Evolutionary conservation across 1,140 invertebrate genomes (phyloP).

Genomic region (Cheumatopsyche charites): DNA sequence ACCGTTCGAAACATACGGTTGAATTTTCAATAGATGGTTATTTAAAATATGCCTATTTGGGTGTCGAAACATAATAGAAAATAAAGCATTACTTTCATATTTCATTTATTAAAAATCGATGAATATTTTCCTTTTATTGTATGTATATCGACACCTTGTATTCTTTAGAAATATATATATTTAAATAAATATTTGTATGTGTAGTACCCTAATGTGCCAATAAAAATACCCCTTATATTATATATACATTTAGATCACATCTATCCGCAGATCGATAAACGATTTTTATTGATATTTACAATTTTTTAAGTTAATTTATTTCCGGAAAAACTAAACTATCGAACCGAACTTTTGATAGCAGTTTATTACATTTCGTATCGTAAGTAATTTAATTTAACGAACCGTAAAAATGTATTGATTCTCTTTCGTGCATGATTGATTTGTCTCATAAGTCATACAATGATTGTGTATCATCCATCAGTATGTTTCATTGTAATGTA

Average conservation of each 20-base stretch:
- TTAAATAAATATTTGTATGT: conserved; percentile 28
- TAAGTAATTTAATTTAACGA: too few relatives aligned
- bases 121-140: not conserved
- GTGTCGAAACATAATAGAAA: not conserved
- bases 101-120: too few relatives aligned
- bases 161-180: conserved; percentile 1
- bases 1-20: too few relatives aligned
- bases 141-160: not conserved
- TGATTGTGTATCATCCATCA: not conserved
- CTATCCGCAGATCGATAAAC: conserved; percentile 25
- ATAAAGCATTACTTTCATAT: too few relatives aligned
- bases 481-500: conserved; percentile 7
- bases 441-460: too few relatives aligned
- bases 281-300: conserved; percentile 4
- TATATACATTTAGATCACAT: conserved; percentile 13
- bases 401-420: too few relatives aligned
- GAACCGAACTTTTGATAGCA: too few relatives aligned
- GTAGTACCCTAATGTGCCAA: conserved; percentile 24
- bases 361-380: too few relatives aligned
- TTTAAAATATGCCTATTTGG: conserved; percentile 6
- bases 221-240: conserved; percentile 14
- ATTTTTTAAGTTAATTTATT: conserved; percentile 9
- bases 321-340: too few relatives aligned
- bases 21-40: not conserved
- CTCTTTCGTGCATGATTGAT: too few relatives aligned